Base-by-base conservation (phyloP, 2,113 vertebrate genomes). In the Charina bottae region DNA sequence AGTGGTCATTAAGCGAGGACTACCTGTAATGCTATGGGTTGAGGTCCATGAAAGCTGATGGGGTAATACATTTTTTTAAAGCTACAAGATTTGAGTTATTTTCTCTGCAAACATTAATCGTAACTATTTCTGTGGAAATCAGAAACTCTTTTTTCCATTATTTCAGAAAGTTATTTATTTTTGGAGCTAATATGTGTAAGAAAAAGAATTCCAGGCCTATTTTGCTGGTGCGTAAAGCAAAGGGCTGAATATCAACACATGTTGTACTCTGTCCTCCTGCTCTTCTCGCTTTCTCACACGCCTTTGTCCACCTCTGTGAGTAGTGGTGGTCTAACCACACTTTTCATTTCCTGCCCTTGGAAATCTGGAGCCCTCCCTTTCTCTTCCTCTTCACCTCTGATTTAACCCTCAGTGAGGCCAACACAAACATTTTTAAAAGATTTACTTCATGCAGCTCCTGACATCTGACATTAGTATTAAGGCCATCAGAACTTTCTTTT, bases 371-470 rank as follows among this genome's bases (percentile, higher is more conserved):
- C 90, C 94, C 21, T 72, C 33, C 58, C 87, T 93, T 90, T 93
- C 93, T 84, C 89, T 59, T 86, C 54, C 60, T 4, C 78, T 94
- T 92, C 89, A 49, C 83, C 60, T 90, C 85, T 86, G 21, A 23
- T 0, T 0, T 92, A 91, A 94, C 93, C 94, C 89, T 90, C 62
- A 83, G n/a, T 46, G 64, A 94, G 91, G 56, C 54, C 89, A 91
- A 53, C 83, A 46, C 86, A 90, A 94, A 60, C 60, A 64, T 92
- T 94, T 94, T 92, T 83, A 15, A 93, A 91, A 90, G 72, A 93
- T 92, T 93, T 95, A 91, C 94, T 94, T 92, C 90, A 87, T 93
- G 89, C 33, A 42, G 28, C 2, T n/a, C 93, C 92, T 95, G 46
- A n/a, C 46, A 62, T 93, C 95, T 93, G 28, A 68, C 2, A 53